Percentiles rank a stretch among this genome's conserved stretches.
Conservation (phyloP, 2,797 vertebrate species). For the Avahi laniger region DNA sequence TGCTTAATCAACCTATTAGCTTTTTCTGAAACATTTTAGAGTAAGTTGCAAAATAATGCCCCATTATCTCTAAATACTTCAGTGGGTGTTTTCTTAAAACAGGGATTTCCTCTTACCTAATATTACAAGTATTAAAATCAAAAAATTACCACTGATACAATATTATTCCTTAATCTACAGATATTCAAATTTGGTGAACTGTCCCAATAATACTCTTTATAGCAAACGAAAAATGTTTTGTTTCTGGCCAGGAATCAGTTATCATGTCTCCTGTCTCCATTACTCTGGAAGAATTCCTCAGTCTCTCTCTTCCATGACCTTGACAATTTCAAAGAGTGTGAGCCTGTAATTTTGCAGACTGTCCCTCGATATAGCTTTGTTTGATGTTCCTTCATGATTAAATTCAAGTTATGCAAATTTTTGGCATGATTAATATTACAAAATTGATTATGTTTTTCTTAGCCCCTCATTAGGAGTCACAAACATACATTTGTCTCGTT, state of each 20-base stretch:
- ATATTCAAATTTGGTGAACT: neutral
- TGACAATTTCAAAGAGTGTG: conserved; percentile 25
- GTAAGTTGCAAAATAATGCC: neutral
- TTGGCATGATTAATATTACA: neutral
- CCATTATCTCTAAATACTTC: neutral
- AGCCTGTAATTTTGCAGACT: conserved; percentile 19
- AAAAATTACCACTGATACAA: neutral
- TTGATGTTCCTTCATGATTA: neutral
- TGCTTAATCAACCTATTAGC: neutral
- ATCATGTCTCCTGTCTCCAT: neutral
- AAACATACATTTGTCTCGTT: neutral
- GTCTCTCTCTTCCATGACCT: neutral
- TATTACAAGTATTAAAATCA: neutral
- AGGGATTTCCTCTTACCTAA: neutral
- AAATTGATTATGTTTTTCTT: conserved; percentile 25
- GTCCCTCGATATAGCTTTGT: neutral
- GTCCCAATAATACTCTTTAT: neutral
- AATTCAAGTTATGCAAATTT: neutral
- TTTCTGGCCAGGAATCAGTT: neutral
- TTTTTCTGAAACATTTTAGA: conserved; percentile 15
- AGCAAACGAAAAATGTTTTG: neutral
- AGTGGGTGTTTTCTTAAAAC: neutral
- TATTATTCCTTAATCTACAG: neutral
- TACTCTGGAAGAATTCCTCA: neutral
- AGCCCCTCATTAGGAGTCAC: neutral